Evolutionary conservation across 1,140 invertebrate species (phyloP).

Genomic region (Euwallacea fornicatus): DNA sequence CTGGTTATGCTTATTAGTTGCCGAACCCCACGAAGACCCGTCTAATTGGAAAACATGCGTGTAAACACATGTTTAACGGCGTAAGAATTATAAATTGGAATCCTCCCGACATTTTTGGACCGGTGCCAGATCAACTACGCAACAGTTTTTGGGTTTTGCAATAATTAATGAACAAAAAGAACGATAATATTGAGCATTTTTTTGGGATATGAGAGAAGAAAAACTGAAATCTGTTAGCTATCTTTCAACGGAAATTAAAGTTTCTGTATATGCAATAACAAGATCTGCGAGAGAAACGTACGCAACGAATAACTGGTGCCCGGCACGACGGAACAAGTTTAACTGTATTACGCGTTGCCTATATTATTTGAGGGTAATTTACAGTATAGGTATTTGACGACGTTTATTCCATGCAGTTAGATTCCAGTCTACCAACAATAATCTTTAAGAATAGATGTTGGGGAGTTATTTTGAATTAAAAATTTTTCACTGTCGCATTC

Average conservation of each 20-base stretch:
- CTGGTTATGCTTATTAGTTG: neutral
- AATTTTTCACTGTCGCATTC: neutral
- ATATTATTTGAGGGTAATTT: too few species aligned
- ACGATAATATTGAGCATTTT: neutral
- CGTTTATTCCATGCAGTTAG: too few species aligned
- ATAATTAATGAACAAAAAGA: neutral
- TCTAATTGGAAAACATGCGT: constrained; percentile 19
- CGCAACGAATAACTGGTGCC: neutral
- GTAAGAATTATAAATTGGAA: constrained; percentile 9
- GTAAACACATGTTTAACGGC: constrained; percentile 21
- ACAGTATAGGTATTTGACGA: too few species aligned
- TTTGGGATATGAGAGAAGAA: neutral
- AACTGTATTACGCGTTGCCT: too few species aligned
- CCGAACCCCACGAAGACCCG: constrained; percentile 5
- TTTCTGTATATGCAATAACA: neutral
- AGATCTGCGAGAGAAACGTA: neutral
- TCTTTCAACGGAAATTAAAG: neutral
- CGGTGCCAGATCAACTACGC: constrained; percentile 2
- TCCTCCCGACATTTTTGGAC: constrained; percentile 1
- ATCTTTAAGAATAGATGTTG: neutral
- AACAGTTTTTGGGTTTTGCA: neutral
- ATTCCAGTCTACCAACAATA: neutral
- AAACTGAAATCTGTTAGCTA: neutral
- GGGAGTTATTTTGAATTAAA: neutral
- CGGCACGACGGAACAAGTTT: neutral